phyloP scores from a whole-genome alignment of 2,113 vertebrate genomes.

The Henicopernis longicauda region DNA sequence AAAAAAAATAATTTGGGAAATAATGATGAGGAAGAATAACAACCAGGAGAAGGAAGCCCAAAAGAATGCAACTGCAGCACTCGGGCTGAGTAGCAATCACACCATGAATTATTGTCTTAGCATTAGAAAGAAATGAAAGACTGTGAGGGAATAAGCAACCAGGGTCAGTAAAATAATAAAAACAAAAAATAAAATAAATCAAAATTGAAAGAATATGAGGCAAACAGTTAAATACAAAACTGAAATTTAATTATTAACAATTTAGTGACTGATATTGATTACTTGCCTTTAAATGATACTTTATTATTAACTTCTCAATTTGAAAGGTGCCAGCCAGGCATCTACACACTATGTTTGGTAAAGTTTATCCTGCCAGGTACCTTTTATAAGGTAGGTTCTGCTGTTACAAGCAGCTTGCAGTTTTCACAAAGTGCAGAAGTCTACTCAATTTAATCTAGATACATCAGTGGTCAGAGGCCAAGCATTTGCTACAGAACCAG shows the following conservation, averaged over 20 bases:
- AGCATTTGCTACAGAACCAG: not conserved
- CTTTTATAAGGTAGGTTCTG: not conserved
- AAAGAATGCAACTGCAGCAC: not conserved
- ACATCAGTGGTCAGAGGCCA: not conserved
- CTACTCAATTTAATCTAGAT: not conserved
- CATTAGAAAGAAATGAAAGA: not conserved
- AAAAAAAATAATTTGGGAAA: not conserved
- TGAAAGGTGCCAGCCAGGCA: not conserved
- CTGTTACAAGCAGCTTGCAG: not conserved
- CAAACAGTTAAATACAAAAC: not conserved
- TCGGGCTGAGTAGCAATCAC: not conserved
- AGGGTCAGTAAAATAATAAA: not conserved
- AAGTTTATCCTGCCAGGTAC: not conserved
- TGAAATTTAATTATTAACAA: not conserved
- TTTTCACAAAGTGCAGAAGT: not conserved
- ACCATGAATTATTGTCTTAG: not conserved
- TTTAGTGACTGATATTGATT: not conserved
- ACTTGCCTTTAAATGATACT: not conserved
- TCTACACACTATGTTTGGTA: fast-evolving
- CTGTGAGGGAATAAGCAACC: not conserved
- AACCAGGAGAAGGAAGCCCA: not conserved
- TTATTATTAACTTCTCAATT: not conserved
- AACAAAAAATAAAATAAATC: not conserved
- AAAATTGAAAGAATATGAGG: not conserved
- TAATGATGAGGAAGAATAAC: not conserved